Conservation (phyloP, 2,888 invertebrate species). For the Ochropleura plecta region DNA sequence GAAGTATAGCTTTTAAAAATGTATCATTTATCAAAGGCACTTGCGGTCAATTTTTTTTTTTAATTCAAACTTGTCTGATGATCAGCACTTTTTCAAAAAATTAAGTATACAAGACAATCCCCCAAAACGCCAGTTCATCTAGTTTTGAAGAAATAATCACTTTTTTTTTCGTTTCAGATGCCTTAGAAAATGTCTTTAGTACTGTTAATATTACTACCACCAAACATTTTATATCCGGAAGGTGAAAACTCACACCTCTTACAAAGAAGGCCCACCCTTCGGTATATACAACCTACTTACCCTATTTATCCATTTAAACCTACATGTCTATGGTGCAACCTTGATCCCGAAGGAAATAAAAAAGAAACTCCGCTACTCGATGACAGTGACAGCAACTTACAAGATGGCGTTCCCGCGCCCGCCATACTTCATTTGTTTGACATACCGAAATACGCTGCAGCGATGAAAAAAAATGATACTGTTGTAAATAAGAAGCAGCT, state of each 20-base stretch:
- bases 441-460: constrained; percentile 46
- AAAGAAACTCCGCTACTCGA: not conserved
- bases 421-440: constrained; percentile 42
- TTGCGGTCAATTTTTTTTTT: too few relatives aligned
- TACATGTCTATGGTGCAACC: constrained; percentile 47
- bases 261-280: constrained; percentile 1
- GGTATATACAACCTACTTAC: constrained; percentile 24
- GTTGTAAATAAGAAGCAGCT: constrained; percentile 25
- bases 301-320: not conserved
- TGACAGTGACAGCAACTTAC: constrained; percentile 2
- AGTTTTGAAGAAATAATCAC: not conserved
- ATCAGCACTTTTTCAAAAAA: too few relatives aligned
- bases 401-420: constrained; percentile 30
- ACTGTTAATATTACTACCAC: constrained; percentile 35
- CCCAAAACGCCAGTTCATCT: too few relatives aligned
- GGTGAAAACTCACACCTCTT: not conserved
- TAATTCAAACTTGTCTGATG: too few relatives aligned
- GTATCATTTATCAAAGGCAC: too few relatives aligned
- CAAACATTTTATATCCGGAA: constrained; percentile 5
- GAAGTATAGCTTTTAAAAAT: not conserved
- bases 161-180: constrained; percentile 25
- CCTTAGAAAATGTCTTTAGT: constrained; percentile 30
- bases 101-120: too few relatives aligned
- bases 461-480: constrained; percentile 27
- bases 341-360: constrained; percentile 18